A percentile compares a stretch with the other conserved stretches of the same genome.
Conservation (phyloP, 2,113 vertebrate species). For the Platysternon megacephalum region DNA sequence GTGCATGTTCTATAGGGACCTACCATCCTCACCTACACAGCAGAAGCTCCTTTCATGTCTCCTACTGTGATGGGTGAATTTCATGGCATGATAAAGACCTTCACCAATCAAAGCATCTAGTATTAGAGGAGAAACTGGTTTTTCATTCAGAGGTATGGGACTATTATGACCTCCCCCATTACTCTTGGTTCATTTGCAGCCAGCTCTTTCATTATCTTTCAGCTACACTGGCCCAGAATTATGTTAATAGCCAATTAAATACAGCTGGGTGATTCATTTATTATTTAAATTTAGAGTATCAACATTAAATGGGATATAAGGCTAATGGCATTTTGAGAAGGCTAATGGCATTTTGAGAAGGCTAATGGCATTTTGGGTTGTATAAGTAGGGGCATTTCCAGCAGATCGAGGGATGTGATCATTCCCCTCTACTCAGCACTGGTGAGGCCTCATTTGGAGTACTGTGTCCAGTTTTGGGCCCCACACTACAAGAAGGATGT, state of each 20-base stretch:
- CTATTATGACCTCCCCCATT: slow-evolving; percentile 75
- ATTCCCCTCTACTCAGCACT: no score
- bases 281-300: slow-evolving; percentile 78
- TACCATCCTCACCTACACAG: not conserved
- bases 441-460: no score
- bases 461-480: no score
- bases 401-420: no score
- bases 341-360: no score
- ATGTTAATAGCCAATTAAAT: slow-evolving; percentile 82
- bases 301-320: slow-evolving; percentile 74
- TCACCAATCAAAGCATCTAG: slow-evolving; percentile 55
- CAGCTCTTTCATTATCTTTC: slow-evolving; percentile 83
- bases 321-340: no score
- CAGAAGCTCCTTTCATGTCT: slow-evolving; percentile 19
- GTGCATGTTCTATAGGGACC: slow-evolving; percentile 35
- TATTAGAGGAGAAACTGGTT: slow-evolving; percentile 59
- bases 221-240: slow-evolving; percentile 76
- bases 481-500: no score
- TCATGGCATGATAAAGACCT: slow-evolving; percentile 64
- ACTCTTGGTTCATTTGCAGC: slow-evolving; percentile 79
- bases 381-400: no score
- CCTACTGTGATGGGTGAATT: slow-evolving; percentile 38
- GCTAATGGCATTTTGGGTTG: no score
- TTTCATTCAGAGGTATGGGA: slow-evolving; percentile 73
- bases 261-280: slow-evolving; percentile 81